Evolutionary conservation across 2,888 invertebrate genomes (phyloP), one percentile per base, ranked within the genome.

Genomic region (Cheilosia grossa): DNA sequence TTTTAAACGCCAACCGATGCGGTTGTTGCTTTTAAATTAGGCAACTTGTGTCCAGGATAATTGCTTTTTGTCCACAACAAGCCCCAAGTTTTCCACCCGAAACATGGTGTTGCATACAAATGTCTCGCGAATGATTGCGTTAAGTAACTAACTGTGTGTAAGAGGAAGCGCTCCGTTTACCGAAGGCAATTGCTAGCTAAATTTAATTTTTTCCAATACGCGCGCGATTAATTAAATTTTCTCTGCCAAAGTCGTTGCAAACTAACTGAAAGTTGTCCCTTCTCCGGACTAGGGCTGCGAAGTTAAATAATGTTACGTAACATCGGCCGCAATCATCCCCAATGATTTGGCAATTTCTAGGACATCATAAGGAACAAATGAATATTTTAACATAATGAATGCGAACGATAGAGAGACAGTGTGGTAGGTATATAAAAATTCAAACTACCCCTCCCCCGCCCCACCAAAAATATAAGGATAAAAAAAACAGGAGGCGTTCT

Each of bases 301-400:
- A 44, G 17, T n/a, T 44, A 44, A 44, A 17, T 7, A 44, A 30
- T 13, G 40, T 61, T 72, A 66, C 61, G 27, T 56, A 78, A 73
- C 42, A 44, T 51, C 56, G 27, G 13, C 40, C 47, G 47, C 47
- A 47, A 61, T 63, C 37, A 69, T 85, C 44, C 59, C 66, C 74
- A 70, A 85, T 75, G 74, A 80, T 85, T 85, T 54, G 83, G 70
- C 80, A 80, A 54, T 85, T 85, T 85, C 80, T 80, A 83, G 74
- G 74, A 79, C 83, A 83, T 79, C 79, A 83, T 74, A 83, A 66
- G 75, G 75, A 80, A 75, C 83, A 72, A 80, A 85, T 85, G 83
- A 85, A 80, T 85, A 85, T 85, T 85, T 85, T 80, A 80, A 51
- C 70, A 80, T 85, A 85, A 85, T 85, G 80, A 70, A 83, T 75